These are phyloP conservation scores for Pygocentrus nattereri DNA, from an alignment of 2,797 vertebrate species.

Conservation along the genomic window DNA sequence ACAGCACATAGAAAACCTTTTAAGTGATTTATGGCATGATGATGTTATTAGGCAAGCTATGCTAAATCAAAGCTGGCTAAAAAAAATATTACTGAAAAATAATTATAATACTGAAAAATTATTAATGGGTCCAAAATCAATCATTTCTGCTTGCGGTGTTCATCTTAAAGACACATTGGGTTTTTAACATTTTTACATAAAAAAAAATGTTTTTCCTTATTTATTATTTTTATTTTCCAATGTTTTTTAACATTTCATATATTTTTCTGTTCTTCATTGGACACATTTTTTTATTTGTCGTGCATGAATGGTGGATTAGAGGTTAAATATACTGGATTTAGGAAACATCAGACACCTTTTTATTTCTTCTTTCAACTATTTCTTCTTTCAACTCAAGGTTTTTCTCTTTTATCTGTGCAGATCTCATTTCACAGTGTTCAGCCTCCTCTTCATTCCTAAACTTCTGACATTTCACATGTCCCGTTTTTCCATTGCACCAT, in stretches of 20 bases:
- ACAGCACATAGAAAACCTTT: too few species aligned
- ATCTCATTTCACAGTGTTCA: conserved; percentile 49
- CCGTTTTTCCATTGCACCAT: conserved; percentile 3
- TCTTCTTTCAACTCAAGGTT: conserved; percentile 25
- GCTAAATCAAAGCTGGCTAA: too few species aligned
- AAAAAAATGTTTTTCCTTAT: not conserved
- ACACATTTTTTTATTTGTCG: not conserved
- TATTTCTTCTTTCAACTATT: conserved; percentile 7
- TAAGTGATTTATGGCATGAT: too few species aligned
- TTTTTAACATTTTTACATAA: too few species aligned
- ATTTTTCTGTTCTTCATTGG: not conserved
- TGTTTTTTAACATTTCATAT: not conserved
- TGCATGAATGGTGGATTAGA: not conserved
- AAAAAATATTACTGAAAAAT: too few species aligned
- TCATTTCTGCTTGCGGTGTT: too few species aligned
- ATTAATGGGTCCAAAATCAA: too few species aligned
- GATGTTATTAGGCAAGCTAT: too few species aligned
- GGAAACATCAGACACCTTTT: not conserved
- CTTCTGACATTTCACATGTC: conserved; percentile 32
- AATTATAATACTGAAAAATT: too few species aligned
- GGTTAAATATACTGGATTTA: not conserved
- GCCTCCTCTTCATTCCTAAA: conserved; percentile 19
- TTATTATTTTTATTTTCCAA: not conserved
- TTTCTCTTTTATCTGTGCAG: conserved; percentile 26
- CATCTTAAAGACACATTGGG: too few species aligned